A percentile compares a stretch with the other conserved stretches of the same genome.
These are phyloP conservation scores for Promerops cafer DNA, from an alignment of 2,113 vertebrate species.

Conservation along the genomic window DNA sequence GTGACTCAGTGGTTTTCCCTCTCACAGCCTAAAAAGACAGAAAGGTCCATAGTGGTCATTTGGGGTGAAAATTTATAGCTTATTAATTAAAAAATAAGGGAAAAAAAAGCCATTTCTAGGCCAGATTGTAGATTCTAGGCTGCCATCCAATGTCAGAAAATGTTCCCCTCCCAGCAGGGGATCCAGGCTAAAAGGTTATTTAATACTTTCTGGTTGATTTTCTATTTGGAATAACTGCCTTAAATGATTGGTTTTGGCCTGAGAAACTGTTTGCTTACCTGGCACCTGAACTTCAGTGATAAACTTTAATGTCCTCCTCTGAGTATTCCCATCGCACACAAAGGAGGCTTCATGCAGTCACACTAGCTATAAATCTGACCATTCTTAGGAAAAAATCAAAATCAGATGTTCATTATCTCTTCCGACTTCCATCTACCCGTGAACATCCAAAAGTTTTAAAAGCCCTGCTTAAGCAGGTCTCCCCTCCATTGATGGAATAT, in stretches of 20 bases:
- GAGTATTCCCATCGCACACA: not conserved
- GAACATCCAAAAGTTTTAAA: not conserved
- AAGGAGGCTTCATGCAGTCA: not conserved
- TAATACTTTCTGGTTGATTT: conserved; percentile 38
- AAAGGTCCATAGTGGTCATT: not conserved
- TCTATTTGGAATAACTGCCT: conserved; percentile 20
- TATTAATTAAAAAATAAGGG: not conserved
- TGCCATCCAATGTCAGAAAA: conserved; percentile 32
- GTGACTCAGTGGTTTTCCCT: not conserved
- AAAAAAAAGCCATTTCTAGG: not conserved
- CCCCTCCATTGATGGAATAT: conserved; percentile 3
- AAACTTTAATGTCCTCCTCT: conserved; percentile 35
- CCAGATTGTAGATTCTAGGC: conserved; percentile 29
- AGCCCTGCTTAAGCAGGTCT: conserved; percentile 22
- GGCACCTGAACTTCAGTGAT: conserved; percentile 39
- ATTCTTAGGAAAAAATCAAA: not conserved
- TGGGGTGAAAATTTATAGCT: conserved; percentile 10
- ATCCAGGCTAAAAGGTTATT: conserved; percentile 21
- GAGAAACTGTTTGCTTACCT: conserved; percentile 56
- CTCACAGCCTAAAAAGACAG: not conserved
- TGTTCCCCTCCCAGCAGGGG: not conserved
- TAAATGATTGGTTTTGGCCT: conserved; percentile 34
- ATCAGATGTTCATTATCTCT: conserved; percentile 3
- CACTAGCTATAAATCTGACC: not conserved
- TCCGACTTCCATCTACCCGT: not conserved